Evolutionary conservation across 1,140 invertebrate genomes (phyloP).

Genomic region (Drosophila seguyi): DNA sequence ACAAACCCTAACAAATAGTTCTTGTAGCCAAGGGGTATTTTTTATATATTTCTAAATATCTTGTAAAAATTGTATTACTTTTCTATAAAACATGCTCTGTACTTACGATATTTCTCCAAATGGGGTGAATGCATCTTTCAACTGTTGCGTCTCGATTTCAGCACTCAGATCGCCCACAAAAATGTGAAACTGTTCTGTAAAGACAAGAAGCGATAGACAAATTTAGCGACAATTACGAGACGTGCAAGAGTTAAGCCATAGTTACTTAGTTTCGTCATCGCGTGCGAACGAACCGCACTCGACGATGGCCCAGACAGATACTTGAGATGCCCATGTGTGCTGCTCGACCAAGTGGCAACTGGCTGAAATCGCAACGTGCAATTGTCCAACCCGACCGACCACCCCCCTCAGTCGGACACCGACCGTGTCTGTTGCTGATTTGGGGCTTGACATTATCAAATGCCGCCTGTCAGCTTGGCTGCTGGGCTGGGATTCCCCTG

Average conservation of each 20-base stretch:
- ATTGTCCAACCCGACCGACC: constrained; percentile 42
- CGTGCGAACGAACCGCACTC: constrained; percentile 24
- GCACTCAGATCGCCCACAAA: constrained; percentile 99
- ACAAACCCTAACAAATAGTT: neutral
- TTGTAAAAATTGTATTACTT: too few species aligned
- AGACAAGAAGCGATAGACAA: constrained; percentile 66
- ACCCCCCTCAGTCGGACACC: constrained; percentile 8
- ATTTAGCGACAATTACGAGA: constrained; percentile 49
- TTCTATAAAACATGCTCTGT: neutral
- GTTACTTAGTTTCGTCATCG: constrained; percentile 41
- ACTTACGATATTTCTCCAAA: constrained; percentile 98
- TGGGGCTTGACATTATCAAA: constrained; percentile 79
- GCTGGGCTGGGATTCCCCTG: constrained; percentile 14
- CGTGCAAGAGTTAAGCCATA: constrained; percentile 36
- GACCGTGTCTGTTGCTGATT: constrained; percentile 75
- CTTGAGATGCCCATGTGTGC: constrained; percentile 59
- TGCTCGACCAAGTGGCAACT: constrained; percentile 40
- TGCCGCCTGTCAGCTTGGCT: constrained; percentile 63
- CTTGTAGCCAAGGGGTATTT: too few species aligned
- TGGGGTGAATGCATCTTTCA: constrained; percentile 98
- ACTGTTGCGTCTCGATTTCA: constrained; percentile 98
- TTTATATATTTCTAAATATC: neutral
- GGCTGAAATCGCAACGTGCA: constrained; percentile 75
- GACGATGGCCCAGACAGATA: constrained; percentile 46
- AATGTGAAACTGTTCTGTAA: constrained; percentile 98